Evolutionary conservation across 2,888 invertebrate genomes (phyloP), one percentile per base, ranked within the genome.

Genomic region (Ochropleura plecta): DNA sequence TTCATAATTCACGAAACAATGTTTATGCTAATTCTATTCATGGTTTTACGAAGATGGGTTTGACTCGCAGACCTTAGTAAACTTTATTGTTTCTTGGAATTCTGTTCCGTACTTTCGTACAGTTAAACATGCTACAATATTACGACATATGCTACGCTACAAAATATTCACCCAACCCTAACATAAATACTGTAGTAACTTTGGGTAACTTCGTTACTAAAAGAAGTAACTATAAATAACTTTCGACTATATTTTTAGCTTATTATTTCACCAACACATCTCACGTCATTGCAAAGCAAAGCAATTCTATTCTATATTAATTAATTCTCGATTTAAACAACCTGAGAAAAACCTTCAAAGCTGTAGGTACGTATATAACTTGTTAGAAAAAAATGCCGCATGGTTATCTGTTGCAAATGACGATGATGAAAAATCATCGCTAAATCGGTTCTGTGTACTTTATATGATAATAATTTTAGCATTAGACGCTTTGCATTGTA

Each of bases 21-120:
- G 67, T 63, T 40, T 60, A 71, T 78, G 78, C 59, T 77, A 80
- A 80, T 82, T 78, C 30, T 71, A 48, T 67, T 78, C 78, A 68
- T 68, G 72, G 83, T 68, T 77, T 77, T 81, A 76, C 46, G 62
- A 71, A 71, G 78, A 78, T 48, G 20, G n/a, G 44, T 18, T 48
- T 60, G 30, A 9, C 40, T 10, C 60, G 42, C 30, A 79, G 20
- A 79, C 55, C 72, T 57, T 63, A 57, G 16, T 49, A 71, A 71
- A 53, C 44, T 57, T 62, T 55, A 66, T 44, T 78, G 51, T 63
- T 75, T 40, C 44, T 44, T 9, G 10, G 65, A 66, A 76, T 51
- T 46, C 49, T 12, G 20, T 51, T 72, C 3, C 5, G 9, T 49
- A 57, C 18, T 49, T 42, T 46, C 7, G 49, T 18, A 57, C n/a